Base-by-base conservation (phyloP, 1,140 invertebrate genomes). In the Caligus rogercresseyi region DNA sequence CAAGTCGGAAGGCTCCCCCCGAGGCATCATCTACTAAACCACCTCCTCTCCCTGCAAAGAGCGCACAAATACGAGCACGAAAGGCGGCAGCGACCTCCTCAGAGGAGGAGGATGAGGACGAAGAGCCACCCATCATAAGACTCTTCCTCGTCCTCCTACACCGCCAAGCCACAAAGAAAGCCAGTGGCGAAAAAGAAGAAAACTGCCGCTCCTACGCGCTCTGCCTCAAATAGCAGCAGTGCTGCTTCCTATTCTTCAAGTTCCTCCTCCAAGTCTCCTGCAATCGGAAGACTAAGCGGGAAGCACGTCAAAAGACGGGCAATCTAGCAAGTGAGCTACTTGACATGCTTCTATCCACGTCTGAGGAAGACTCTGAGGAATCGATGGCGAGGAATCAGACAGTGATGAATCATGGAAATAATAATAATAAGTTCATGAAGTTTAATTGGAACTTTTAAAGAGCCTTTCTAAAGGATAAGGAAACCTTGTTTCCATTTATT, bases 341-440 rank as follows among this genome's bases (percentile, higher is more conserved):
- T 14, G 57, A 60, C 24, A 60, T 60, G 57, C 21, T 60, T 14
- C 24, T 60, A 19, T 60, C 57, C 16, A 31, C 24, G 16, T 60
- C 57, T 19, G 26, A 60, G 4, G 26, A 31, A 13, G 57, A 60
- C 2, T 26, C 24, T 18, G 26, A 60, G 16, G 57, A 20, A 3
- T 26, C 14, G 57, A 60, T 13, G 15, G 15, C 25, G 57, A 60
- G 21, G 24, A 25, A 19, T 24, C 26, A 2, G 26, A 25, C 25
- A 60, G 57, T 60, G 57, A 60, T 25, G 57, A 60, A 25, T 25
- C 57, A 51, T 60, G 57, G 57, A 60, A 60, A 60, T 60, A 60
- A 25, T 15, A 2, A 24, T 18, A 25, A 18, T 25, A 53, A 11
- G n/a, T 54, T 7, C n/a, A 11, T 43, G n/a, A 43, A 43, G n/a